These are phyloP conservation scores for Elephantulus edwardii DNA, from an alignment of 2,113 vertebrate genomes.

Conservation along the genomic window DNA sequence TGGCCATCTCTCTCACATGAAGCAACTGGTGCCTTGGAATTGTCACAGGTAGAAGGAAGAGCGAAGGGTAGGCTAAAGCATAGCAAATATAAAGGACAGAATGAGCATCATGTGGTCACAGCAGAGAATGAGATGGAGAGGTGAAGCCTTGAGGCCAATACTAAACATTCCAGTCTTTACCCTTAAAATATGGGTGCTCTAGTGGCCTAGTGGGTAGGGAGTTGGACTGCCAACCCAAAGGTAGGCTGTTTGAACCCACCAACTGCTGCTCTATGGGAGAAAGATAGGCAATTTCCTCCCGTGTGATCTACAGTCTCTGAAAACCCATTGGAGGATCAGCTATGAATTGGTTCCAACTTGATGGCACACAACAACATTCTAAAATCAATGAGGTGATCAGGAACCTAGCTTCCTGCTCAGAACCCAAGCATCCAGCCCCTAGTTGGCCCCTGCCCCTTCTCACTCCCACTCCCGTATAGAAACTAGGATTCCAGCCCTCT, in stretches of 20 bases:
- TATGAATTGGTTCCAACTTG: no score
- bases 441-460: constrained; percentile 68
- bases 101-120: not conserved
- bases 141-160: not conserved
- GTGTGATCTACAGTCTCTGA: no score
- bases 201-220: no score
- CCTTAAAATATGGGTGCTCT: not conserved
- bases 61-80: not conserved
- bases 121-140: not conserved
- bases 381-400: no score
- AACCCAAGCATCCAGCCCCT: constrained; percentile 73
- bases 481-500: constrained; percentile 55
- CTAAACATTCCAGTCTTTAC: not conserved
- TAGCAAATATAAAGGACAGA: not conserved
- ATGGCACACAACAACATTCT: no score
- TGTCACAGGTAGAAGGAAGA: not conserved
- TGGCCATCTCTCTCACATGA: no score
- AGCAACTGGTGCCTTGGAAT: no score
- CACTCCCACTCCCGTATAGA: constrained; percentile 61
- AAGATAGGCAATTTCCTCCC: no score
- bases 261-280: no score
- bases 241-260: no score
- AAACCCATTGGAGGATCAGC: no score
- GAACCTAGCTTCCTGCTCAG: constrained; percentile 79
- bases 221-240: no score